Conservation (phyloP, 1,140 invertebrate genomes). For the Heliconius eleuchia region DNA sequence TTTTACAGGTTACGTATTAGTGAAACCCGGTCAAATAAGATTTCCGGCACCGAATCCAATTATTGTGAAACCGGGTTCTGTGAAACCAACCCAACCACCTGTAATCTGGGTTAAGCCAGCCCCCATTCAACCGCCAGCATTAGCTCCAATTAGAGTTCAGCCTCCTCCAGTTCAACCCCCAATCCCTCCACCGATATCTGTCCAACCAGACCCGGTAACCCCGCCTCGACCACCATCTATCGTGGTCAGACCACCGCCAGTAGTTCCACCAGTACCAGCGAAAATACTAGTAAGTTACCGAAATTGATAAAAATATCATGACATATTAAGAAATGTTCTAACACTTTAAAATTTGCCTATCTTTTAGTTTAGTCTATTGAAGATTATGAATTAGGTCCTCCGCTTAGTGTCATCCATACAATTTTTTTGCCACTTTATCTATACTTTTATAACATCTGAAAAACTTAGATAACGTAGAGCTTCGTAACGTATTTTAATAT, state of each 20-base stretch:
- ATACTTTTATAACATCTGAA: too few species aligned
- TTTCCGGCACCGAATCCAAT: conserved; percentile 52
- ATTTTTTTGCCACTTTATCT: too few species aligned
- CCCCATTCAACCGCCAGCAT: conserved; percentile 43
- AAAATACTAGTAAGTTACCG: conserved; percentile 33
- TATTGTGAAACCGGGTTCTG: conserved; percentile 53
- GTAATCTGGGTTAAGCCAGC: conserved; percentile 52
- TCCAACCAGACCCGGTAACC: conserved; percentile 42
- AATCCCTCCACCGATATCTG: conserved; percentile 48
- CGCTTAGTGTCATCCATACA: too few species aligned
- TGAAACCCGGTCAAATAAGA: conserved; percentile 52
- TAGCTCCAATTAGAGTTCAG: conserved; percentile 47
- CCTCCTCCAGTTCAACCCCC: conserved; percentile 49
- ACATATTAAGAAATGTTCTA: too few species aligned
- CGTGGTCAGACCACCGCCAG: conserved; percentile 40
- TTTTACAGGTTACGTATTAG: conserved; percentile 46
- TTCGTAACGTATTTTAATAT: too few species aligned
- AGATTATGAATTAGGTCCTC: too few species aligned
- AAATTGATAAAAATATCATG: not conserved
- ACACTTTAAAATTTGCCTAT: too few species aligned
- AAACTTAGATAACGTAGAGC: too few species aligned
- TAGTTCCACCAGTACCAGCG: conserved; percentile 35
- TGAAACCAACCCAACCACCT: conserved; percentile 46
- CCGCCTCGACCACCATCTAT: conserved; percentile 43
- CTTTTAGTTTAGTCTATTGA: too few species aligned